These are phyloP conservation scores for Ochlodes sylvanus DNA, from an alignment of 2,888 invertebrate genomes.

Conservation along the genomic window DNA sequence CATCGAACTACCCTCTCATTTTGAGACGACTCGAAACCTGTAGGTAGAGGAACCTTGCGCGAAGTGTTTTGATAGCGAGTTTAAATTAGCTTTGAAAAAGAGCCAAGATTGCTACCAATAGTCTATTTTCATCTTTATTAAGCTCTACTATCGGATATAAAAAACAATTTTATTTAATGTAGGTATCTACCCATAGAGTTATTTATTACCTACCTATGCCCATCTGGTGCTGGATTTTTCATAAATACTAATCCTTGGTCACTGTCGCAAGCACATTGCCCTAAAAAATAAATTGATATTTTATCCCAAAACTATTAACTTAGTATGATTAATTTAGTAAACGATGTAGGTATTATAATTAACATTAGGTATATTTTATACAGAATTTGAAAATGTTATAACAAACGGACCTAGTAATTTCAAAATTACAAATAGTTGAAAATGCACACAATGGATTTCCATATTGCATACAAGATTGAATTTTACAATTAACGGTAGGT, in stretches of 20 bases:
- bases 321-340: too few species aligned
- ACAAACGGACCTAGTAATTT: conserved; percentile 2
- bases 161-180: neutral
- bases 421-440: conserved; percentile 6
- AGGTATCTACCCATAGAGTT: conserved; percentile 39
- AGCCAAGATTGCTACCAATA: too few species aligned
- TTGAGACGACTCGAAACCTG: too few species aligned
- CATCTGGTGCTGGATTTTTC: conserved; percentile 39
- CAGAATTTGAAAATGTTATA: too few species aligned
- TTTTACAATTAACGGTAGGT: conserved; percentile 13
- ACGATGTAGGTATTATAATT: too few species aligned
- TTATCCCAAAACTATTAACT: too few species aligned
- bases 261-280: neutral
- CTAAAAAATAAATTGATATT: conserved; percentile 2
- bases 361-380: too few species aligned
- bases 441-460: neutral
- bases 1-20: too few species aligned
- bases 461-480: neutral
- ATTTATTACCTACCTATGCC: conserved; percentile 41
- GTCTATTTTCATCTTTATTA: too few species aligned
- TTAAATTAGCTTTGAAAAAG: too few species aligned
- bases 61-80: too few species aligned
- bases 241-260: conserved; percentile 27
- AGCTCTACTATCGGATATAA: neutral
- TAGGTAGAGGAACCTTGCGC: too few species aligned